Conservation (phyloP, 2,888 invertebrate genomes). For the Stenolophus ochropezus region DNA sequence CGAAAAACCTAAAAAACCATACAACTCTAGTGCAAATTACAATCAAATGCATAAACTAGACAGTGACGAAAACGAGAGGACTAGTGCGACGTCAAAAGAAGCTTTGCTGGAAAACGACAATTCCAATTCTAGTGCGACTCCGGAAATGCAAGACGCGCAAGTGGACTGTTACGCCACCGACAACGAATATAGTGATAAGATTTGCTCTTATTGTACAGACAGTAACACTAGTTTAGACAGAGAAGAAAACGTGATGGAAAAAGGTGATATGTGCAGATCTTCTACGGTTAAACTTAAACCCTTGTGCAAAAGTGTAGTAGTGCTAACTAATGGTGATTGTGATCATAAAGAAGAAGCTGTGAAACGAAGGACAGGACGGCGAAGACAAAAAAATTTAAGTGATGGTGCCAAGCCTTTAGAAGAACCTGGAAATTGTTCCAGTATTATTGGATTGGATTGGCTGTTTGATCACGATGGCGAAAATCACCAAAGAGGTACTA, state of each 20-base stretch:
- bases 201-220: constrained; percentile 69
- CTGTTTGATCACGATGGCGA: constrained; percentile 75
- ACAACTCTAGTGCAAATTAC: constrained; percentile 65
- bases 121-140: constrained; percentile 78
- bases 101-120: constrained; percentile 79
- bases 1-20: constrained; percentile 61
- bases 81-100: constrained; percentile 83
- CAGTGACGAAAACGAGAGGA: constrained; percentile 74
- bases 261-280: constrained; percentile 58
- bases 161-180: constrained; percentile 70
- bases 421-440: constrained; percentile 70
- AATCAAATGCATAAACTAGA: constrained; percentile 59
- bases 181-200: constrained; percentile 70
- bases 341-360: constrained; percentile 59
- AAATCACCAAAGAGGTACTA: constrained; percentile 66
- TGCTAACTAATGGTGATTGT: constrained; percentile 57
- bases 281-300: constrained; percentile 55
- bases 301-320: constrained; percentile 17
- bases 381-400: constrained; percentile 66
- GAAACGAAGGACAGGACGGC: constrained; percentile 66
- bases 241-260: constrained; percentile 65
- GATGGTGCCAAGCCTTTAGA: constrained; percentile 63
- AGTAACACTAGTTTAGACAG: constrained; percentile 70
- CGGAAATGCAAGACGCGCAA: constrained; percentile 74
- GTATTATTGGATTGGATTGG: constrained; percentile 79